Base-by-base conservation (phyloP, 23 tunicate species). In the Trididemnum miniatum region DNA sequence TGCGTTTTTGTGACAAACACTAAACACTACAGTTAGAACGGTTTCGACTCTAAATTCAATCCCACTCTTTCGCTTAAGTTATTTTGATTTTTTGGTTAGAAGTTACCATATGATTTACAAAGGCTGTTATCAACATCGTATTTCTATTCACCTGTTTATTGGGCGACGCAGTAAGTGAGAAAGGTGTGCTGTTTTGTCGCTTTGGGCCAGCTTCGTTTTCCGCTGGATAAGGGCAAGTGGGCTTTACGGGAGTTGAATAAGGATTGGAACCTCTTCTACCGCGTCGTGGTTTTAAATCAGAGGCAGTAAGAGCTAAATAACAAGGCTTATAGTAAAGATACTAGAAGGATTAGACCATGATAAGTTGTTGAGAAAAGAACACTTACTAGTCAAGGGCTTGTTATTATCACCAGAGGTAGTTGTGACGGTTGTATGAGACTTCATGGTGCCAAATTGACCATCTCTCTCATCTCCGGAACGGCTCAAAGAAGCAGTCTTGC, bases 271-370 rank as follows among this genome's bases (percentile, higher is more conserved):
- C 51, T 50, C 83, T 78, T 73, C 72, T 83, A 1, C 79, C 59
- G 26, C 91, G 80, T 35, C 91, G 38, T 0, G 97, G 91, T 51
- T 92, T 92, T 67, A 92, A 73, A 72, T 92, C 97, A 29, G 87
- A 82, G 29, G 97, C 97, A 20, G 97, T 92, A 27, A 87, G 35
- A 57, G 88, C 97, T 92, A 35, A 38, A 83, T 77, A 9, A 30
- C 60, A 67, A 31, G 23, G 27, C n/a, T n/a, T n/a, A n/a, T n/a
- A n/a, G n/a, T n/a, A n/a, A n/a, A n/a, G n/a, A n/a, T n/a, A n/a
- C n/a, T n/a, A n/a, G n/a, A n/a, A n/a, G n/a, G n/a, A n/a, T n/a
- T n/a, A n/a, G n/a, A n/a, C n/a, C n/a, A n/a, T n/a, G n/a, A n/a
- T n/a, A n/a, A n/a, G n/a, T n/a, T n/a, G n/a, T n/a, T n/a, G n/a